Conservation (phyloP, 2,797 vertebrate genomes). For the Anguilla megastoma region DNA sequence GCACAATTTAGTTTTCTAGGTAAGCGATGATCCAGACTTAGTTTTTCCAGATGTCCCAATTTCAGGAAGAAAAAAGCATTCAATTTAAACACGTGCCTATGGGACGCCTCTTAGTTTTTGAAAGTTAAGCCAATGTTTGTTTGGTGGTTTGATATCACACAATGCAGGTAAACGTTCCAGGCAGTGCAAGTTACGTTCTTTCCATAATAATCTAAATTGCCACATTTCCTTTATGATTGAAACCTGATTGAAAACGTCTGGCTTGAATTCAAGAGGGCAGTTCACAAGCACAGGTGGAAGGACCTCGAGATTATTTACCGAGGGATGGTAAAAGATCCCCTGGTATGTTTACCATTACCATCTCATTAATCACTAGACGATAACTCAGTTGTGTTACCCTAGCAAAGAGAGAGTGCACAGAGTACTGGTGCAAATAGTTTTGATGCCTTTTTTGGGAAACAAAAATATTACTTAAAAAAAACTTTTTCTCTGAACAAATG, state of each 20-base stretch:
- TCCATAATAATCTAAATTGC: constrained; percentile 29
- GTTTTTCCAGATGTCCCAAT: constrained; percentile 14
- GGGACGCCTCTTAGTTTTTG: constrained; percentile 11
- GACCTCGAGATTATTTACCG: no score
- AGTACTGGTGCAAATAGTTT: no score
- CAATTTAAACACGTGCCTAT: constrained; percentile 40
- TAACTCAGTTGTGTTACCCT: no score
- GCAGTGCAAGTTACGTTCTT: constrained; percentile 37
- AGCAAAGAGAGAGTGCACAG: no score
- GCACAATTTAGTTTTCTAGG: constrained; percentile 45
- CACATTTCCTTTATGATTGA: constrained; percentile 25
- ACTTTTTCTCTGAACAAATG: no score
- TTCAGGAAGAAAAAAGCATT: constrained; percentile 27
- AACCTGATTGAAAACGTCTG: neutral
- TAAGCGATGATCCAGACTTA: constrained; percentile 35
- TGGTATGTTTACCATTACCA: no score
- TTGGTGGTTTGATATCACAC: constrained; percentile 39
- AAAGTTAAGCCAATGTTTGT: constrained; percentile 24
- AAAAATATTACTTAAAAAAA: no score
- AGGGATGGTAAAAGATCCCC: no score
- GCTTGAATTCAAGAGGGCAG: neutral
- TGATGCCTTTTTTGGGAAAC: no score
- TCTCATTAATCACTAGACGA: no score
- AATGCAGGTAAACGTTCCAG: constrained; percentile 37
- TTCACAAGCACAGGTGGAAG: no score